Evolutionary conservation across 2,113 vertebrate species (phyloP).

Genomic region (Lichenostomus cassidix): DNA sequence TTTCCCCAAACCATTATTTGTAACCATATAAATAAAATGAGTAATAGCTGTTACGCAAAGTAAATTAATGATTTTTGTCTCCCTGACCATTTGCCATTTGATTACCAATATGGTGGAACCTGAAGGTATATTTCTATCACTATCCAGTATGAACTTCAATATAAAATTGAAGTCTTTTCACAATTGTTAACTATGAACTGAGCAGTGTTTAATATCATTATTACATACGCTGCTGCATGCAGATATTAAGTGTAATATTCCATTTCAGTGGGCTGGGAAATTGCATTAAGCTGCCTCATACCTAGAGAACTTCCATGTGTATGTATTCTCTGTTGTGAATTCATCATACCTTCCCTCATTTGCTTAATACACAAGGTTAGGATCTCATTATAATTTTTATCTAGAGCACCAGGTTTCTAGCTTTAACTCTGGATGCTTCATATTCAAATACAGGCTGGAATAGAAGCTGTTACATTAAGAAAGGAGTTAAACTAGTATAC

Average conservation of each 20-base stretch:
- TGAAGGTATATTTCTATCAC: background rate
- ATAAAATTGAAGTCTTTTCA: background rate
- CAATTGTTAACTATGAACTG: background rate
- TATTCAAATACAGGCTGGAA: background rate
- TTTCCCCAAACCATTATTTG: background rate
- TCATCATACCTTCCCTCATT: background rate
- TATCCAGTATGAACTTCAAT: background rate
- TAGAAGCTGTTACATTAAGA: background rate
- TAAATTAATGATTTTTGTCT: background rate
- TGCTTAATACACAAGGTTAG: background rate
- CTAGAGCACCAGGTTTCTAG: background rate
- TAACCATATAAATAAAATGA: background rate
- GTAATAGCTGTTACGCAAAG: background rate
- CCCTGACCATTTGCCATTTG: background rate
- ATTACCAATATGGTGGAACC: fast-evolving
- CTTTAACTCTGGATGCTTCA: background rate
- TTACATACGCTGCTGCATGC: background rate
- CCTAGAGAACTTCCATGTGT: background rate
- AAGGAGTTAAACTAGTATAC: background rate
- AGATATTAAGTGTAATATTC: background rate
- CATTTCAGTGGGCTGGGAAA: background rate
- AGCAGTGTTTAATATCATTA: background rate
- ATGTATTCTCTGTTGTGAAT: background rate
- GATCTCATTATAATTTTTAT: background rate
- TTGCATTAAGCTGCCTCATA: background rate